These are phyloP conservation scores for Archaeoteleia sp. DNA, from an alignment of 2,888 invertebrate species.

Conservation along the genomic window DNA sequence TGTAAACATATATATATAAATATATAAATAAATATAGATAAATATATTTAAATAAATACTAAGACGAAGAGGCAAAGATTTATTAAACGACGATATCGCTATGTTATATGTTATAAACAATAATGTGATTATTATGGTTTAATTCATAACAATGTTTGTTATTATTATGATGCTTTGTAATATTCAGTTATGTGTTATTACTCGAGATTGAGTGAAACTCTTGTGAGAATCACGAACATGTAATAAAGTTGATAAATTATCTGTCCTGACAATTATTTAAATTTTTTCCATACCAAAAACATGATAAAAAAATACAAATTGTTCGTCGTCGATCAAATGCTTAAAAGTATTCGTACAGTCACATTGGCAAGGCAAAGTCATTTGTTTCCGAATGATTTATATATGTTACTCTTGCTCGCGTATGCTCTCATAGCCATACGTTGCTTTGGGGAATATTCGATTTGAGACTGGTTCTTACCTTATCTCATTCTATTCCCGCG, in stretches of 20 bases:
- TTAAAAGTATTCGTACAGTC: too few relatives aligned
- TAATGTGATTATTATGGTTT: too few relatives aligned
- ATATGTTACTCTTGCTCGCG: background rate
- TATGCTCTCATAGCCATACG: slow-evolving; percentile 5
- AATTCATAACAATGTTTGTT: too few relatives aligned
- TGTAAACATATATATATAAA: slow-evolving; percentile 42
- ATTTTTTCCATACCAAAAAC: too few relatives aligned
- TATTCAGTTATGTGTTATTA: slow-evolving; percentile 73
- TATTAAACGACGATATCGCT: too few relatives aligned
- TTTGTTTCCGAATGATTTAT: slow-evolving; percentile 13
- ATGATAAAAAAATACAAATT: too few relatives aligned
- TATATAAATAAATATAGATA: slow-evolving; percentile 40
- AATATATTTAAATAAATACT: slow-evolving; percentile 30
- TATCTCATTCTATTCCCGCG: slow-evolving; percentile 21
- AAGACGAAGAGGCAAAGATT: too few relatives aligned
- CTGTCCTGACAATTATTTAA: background rate
- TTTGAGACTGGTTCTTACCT: slow-evolving; percentile 19
- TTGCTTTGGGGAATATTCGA: slow-evolving; percentile 19
- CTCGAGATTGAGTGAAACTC: slow-evolving; percentile 37
- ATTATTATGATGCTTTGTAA: slow-evolving; percentile 70
- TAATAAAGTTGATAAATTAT: slow-evolving; percentile 49
- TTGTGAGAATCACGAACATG: slow-evolving; percentile 49
- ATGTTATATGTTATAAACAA: too few relatives aligned
- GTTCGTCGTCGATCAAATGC: too few relatives aligned
- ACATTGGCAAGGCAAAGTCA: too few relatives aligned